phyloP scores from a whole-genome alignment of 2,888 invertebrate species.

The Augochlorella aurata region DNA sequence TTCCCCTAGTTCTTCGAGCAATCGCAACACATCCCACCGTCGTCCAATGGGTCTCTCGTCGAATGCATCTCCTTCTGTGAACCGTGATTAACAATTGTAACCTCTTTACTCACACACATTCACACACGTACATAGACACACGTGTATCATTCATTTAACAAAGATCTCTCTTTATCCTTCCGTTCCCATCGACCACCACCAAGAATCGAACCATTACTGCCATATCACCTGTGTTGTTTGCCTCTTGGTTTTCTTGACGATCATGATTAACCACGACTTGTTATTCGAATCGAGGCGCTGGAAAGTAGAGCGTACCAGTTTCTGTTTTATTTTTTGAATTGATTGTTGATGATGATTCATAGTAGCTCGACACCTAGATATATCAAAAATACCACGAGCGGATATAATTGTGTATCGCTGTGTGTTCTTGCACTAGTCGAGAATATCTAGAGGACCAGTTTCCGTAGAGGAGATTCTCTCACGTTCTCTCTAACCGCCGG shows the following conservation, averaged over 20 bases:
- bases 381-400: conserved; percentile 17
- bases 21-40: conserved; percentile 9
- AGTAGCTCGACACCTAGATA: conserved; percentile 53
- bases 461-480: conserved; percentile 53
- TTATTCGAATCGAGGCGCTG: conserved; percentile 59
- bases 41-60: conserved; percentile 58
- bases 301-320: conserved; percentile 57
- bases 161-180: conserved; percentile 45
- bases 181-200: conserved; percentile 36
- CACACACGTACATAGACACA: background rate
- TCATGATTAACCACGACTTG: conserved; percentile 75
- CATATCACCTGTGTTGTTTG: conserved; percentile 76
- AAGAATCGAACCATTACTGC: conserved; percentile 55
- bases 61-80: conserved; percentile 64
- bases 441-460: conserved; percentile 25
- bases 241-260: conserved; percentile 80
- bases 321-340: background rate
- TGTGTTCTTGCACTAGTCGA: conserved; percentile 27
- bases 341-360: conserved; percentile 5
- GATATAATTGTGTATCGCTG: conserved; percentile 8
- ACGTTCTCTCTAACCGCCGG: conserved; percentile 30
- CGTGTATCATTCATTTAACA: background rate
- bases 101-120: conserved; percentile 25
- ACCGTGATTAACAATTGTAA: conserved; percentile 65
- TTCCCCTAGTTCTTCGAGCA: background rate